Base-by-base conservation (phyloP, 2,888 invertebrate genomes). In the Polia nebulosa region DNA sequence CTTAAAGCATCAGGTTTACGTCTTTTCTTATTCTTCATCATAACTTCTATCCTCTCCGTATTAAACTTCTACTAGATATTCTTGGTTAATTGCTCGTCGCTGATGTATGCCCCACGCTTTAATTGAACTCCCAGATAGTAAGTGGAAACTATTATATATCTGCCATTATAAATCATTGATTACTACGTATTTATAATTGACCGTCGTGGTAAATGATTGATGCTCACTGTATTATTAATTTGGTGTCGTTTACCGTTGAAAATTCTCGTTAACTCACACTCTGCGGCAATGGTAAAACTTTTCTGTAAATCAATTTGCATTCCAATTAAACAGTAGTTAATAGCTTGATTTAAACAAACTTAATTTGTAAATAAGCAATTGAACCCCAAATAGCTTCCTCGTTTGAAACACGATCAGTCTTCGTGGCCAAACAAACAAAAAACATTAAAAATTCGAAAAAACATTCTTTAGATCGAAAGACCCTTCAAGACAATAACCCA, bases 401-500 rank as follows among this genome's bases (percentile, higher is more conserved):
- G 32, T 59, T 63, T 45, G 49, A 64, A 73, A 51, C 41, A 53
- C 59, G 22, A 79, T 61, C 39, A 59, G 66, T 58, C 72, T 69
- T 59, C 9, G 44, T 7, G 27, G 44, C n/a, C 32, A 36, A 75
- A 63, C 45, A 72, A 76, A 55, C 60, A 22, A 65, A 70, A 76
- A 49, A 67, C 53, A 76, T 65, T 70, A 55, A 41, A 66, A 62
- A 2, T 6, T 59, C 44, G 44, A 52, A 72, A 59, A 61, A 59
- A 32, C 27, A 53, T 64, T 53, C 69, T 29, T 52, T 55, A 72
- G 72, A 72, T 41, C 55, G 25, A 75, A 74, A 73, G 65, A 62
- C 70, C 56, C 66, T 53, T 57, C 62, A 69, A 83, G 70, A 84
- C 80, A 81, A 85, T 72, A 41, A 34, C 39, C 41, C 79, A 81